A percentile compares a stretch with the other conserved stretches of the same genome.
phyloP scores from a whole-genome alignment of 2,113 vertebrate genomes.

The Paramisgurnus dabryanus region DNA sequence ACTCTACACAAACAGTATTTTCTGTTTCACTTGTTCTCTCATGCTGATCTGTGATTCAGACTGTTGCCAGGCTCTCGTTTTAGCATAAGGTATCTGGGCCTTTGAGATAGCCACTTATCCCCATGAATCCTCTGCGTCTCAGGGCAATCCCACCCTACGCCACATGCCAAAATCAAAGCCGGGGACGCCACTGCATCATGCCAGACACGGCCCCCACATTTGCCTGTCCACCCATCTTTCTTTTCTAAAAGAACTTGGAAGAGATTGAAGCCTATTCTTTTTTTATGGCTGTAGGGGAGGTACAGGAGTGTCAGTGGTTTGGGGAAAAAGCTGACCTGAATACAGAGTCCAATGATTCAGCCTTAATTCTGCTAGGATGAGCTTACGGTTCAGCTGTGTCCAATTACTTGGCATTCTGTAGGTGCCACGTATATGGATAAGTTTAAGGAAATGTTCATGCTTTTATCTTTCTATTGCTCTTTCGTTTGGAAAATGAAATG shows the following conservation, averaged over 20 bases:
- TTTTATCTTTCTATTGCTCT: background rate
- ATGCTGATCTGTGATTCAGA: background rate
- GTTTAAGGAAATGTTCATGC: background rate
- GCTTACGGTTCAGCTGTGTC: conserved; percentile 2
- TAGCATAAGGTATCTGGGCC: conserved; percentile 27
- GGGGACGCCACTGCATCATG: background rate
- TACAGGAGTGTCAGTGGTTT: background rate
- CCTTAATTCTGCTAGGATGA: background rate
- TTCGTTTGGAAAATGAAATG: background rate
- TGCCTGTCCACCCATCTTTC: background rate
- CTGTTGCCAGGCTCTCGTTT: background rate
- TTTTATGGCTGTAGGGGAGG: background rate
- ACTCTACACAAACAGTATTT: background rate
- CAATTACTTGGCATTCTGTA: conserved; percentile 12
- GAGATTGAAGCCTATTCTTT: background rate
- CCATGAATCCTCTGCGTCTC: conserved; percentile 31
- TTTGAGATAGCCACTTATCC: conserved; percentile 36
- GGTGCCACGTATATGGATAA: background rate
- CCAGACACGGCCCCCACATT: conserved; percentile 13
- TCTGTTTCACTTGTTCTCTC: background rate
- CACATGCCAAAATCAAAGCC: conserved; percentile 32
- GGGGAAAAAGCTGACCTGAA: background rate
- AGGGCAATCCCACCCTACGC: conserved; percentile 35
- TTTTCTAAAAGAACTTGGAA: background rate
- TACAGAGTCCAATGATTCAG: conserved; percentile 8